Evolutionary conservation across 2,888 invertebrate species (phyloP).

Genomic region (Pseudolycoriella hygida): DNA sequence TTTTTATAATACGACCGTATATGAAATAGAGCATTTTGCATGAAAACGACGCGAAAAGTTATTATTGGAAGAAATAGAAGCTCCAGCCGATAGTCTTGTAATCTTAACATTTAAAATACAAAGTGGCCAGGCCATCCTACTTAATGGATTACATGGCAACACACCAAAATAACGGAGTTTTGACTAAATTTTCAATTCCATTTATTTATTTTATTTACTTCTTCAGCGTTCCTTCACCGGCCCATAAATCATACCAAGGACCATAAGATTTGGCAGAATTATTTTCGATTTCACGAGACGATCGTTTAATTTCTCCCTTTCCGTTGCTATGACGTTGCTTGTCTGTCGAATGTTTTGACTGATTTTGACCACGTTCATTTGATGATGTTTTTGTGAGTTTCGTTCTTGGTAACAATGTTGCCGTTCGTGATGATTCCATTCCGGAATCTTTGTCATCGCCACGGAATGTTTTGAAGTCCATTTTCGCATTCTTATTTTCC

Average conservation of each 20-base stretch:
- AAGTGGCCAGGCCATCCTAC: too few species aligned
- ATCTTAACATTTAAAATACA: too few species aligned
- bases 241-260: slow-evolving; percentile 83
- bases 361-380: slow-evolving; percentile 15
- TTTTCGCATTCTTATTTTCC: slow-evolving; percentile 26
- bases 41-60: too few species aligned
- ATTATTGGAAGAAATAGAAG: too few species aligned
- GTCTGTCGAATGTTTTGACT: not conserved
- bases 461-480: slow-evolving; percentile 29
- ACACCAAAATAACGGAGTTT: too few species aligned
- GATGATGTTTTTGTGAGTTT: slow-evolving; percentile 43
- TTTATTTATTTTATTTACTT: not conserved
- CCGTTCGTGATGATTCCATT: slow-evolving; percentile 23
- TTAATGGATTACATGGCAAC: too few species aligned
- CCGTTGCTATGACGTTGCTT: not conserved
- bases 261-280: slow-evolving; percentile 48
- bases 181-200: too few species aligned
- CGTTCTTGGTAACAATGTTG: slow-evolving; percentile 43
- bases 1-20: too few species aligned
- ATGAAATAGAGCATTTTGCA: too few species aligned
- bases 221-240: slow-evolving; percentile 34
- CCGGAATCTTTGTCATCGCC: slow-evolving; percentile 16
- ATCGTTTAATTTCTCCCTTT: not conserved
- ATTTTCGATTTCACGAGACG: not conserved
- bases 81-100: too few species aligned